Percentiles rank a stretch among this genome's conserved stretches.
Conservation (phyloP, 2,888 invertebrate species). For the Odontocolon sp. region DNA sequence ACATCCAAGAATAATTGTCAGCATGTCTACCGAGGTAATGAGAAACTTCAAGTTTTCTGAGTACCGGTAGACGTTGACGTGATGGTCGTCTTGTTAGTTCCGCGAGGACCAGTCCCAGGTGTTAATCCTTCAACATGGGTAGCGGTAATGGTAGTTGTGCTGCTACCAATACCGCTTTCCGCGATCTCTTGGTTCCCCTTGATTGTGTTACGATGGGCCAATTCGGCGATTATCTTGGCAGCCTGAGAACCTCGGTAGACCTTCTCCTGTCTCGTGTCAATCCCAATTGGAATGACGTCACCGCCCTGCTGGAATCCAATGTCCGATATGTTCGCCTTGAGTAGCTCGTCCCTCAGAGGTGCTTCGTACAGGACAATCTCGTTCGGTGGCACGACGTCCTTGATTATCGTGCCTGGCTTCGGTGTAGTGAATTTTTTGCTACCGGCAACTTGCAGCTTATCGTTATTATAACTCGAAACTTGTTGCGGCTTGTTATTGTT, state of each 20-base stretch:
- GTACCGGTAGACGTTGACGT: constrained; percentile 9
- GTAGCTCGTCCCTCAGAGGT: constrained; percentile 64
- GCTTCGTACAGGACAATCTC: constrained; percentile 67
- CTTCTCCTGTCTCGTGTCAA: constrained; percentile 68
- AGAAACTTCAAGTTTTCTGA: constrained; percentile 21
- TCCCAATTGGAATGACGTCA: constrained; percentile 64
- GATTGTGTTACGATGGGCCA: constrained; percentile 38
- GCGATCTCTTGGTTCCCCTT: neutral
- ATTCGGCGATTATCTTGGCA: constrained; percentile 42
- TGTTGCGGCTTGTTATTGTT: neutral
- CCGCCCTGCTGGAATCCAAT: constrained; percentile 70
- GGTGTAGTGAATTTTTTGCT: constrained; percentile 60
- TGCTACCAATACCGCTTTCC: neutral
- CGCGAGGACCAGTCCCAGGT: neutral
- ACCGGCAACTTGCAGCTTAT: constrained; percentile 33
- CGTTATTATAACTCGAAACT: neutral
- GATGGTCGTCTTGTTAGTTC: constrained; percentile 22
- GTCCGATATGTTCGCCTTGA: constrained; percentile 71
- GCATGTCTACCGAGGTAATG: neutral
- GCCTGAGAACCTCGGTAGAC: constrained; percentile 68
- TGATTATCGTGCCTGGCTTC: constrained; percentile 70
- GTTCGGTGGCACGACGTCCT: constrained; percentile 63
- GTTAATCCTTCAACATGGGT: neutral
- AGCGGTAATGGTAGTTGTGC: neutral
- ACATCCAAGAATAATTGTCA: neutral